Base-by-base conservation (phyloP, 2,888 invertebrate species). In the Andricus quercusramuli region DNA sequence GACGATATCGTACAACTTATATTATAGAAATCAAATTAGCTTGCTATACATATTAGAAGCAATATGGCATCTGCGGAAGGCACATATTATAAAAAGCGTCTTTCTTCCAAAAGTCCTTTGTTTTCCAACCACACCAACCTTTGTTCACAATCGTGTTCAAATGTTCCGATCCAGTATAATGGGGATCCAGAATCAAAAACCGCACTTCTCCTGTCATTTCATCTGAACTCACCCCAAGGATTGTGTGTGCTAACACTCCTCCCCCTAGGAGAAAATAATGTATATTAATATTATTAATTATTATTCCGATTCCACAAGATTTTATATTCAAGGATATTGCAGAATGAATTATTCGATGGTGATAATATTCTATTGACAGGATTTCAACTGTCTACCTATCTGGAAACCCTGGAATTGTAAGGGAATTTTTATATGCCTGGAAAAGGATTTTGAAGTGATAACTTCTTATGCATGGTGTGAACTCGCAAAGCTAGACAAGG, bases 61-160 rank as follows among this genome's bases (percentile, higher is more conserved):
- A 79, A 77, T 22, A 74, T 44, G 95, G 95, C 90, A 95, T 93
- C 89, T 96, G 97, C 32, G 99, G 99, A 93, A 99, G 94, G 93
- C 99, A 99, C 92, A 99, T 94, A 93, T 99, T 99, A 91, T 99
- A 99, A 93, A 98, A 99, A 80, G 98, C 96, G 89, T 96, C 96
- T 93, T 97, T 97, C 90, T 97, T 96, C 99, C 99, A 99, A 93
- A 99, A 99, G 83, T 97, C 96, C 3, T 96, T 94, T 44, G 95
- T 96, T 93, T 99, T 99, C 99, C 99, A 99, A 0, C 97, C 98
- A 92, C 99, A 99, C 98, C 99, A 99, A 9, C 99, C 99, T 94
- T 98, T 97, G 82, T 94, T 94, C 85, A 96, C 94, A 77, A 97
- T 95, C 0, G 94, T 94, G 51, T 94, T 94, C 77, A 98, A 91